Evolutionary conservation across 35 echinoderm and acorn worm genomes (phyloP), one percentile per base, ranked within the genome.

Genomic region (Apostichopus parvimensis): DNA sequence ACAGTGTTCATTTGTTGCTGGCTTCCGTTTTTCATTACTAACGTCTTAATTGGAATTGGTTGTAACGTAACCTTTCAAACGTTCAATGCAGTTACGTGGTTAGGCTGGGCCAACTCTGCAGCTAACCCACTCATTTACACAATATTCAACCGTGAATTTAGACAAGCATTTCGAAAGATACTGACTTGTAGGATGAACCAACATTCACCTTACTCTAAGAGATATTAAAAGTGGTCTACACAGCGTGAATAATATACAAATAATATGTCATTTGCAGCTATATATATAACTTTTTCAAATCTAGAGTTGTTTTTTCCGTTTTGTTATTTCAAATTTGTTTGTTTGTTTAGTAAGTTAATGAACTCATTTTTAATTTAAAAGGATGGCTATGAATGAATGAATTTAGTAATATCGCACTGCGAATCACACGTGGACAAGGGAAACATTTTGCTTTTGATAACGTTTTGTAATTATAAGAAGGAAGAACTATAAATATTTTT

Each of bases 21-120:
- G 97, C 93, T 99, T 71, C 97, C 97, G 8, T 99, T 99, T 87
- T 99, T 99, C 76, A 99, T 95, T 66, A 92, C 95, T 3, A 99
- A 99, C 92, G 95, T 99, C 45, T 87, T 96, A 52, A 94, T 96
- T 18, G 95, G 95, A 18, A 53, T 95, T 13, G 94, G 95, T 66
- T 96, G 93, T 78, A 79, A 85, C 54, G 82, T 99, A 59, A 80
- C 95, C 59, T 88, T 92, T 62, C 78, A 80, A 17, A 88, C 92
- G 53, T 95, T 96, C 70, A 93, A 93, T 15, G 80, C 91, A 24
- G 97, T 99, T 12, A 94, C 95, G 5, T 99, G 97, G 97, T 80
- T 99, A 54, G 97, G 97, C 0, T 99, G 97, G 97, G 91, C 86
- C 77, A 99, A 99, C 77, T 96, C 95, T 4, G 93, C 95, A 1